Conservation (phyloP, 2,113 vertebrate genomes). For the Scortum barcoo region DNA sequence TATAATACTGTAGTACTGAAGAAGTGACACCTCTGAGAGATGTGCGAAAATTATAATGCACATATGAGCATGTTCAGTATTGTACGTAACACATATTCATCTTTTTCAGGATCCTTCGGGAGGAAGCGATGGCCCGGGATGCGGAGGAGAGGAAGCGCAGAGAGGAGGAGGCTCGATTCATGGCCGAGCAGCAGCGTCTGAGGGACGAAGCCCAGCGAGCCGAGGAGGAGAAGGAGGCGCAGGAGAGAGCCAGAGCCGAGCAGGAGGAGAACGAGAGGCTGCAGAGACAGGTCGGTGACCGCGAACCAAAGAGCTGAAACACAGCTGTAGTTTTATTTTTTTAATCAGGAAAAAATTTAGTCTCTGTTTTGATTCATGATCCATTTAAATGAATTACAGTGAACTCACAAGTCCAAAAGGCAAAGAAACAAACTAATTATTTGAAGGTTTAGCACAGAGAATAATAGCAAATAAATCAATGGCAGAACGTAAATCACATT, state of each 20-base stretch:
- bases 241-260: conserved; percentile 85
- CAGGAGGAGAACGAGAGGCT: conserved; percentile 90
- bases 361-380: not conserved
- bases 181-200: conserved; percentile 83
- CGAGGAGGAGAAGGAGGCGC: conserved; percentile 82
- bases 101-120: conserved; percentile 83
- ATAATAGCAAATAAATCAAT: not conserved
- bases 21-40: too few relatives aligned
- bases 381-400: not conserved
- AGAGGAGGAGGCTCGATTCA: conserved; percentile 86
- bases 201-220: conserved; percentile 79
- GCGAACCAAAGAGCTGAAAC: not conserved
- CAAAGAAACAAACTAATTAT: not conserved
- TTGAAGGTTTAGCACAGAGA: not conserved
- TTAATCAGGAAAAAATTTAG: too few relatives aligned
- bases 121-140: conserved; percentile 87
- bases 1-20: too few relatives aligned
- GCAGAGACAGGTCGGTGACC: conserved; percentile 89
- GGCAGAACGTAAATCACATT: too few relatives aligned
- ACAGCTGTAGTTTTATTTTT: not conserved
- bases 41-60: too few relatives aligned
- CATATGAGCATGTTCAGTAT: too few relatives aligned
- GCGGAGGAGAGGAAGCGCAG: conserved; percentile 87
- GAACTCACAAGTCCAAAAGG: not conserved
- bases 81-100: not conserved